A percentile compares a stretch with the other conserved stretches of the same genome.
Conservation (phyloP, 2,113 vertebrate species). For the Microcebus ravelobensis region DNA sequence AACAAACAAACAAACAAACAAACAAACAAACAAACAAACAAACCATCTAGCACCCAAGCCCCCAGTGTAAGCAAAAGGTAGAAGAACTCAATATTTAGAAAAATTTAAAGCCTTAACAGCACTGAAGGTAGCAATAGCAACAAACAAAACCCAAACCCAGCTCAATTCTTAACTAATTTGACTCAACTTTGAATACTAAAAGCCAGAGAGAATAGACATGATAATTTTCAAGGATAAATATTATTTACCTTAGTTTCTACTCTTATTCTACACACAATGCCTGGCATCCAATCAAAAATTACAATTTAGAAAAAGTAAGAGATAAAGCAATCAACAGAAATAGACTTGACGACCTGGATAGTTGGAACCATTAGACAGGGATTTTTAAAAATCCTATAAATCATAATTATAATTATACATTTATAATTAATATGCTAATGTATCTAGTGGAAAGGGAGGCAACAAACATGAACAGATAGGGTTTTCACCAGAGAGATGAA, state of each 20-base stretch:
- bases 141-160: neutral
- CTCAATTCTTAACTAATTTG: neutral
- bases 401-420: neutral
- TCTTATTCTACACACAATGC: neutral
- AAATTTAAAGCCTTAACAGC: neutral
- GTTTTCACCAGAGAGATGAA: neutral
- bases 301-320: neutral
- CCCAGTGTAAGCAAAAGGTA: neutral
- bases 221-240: neutral
- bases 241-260: neutral
- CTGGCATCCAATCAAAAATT: neutral
- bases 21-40: neutral
- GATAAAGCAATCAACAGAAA: neutral
- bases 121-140: neutral
- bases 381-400: neutral
- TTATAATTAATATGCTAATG: neutral
- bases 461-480: neutral
- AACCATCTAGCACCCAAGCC: neutral
- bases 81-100: neutral
- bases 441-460: neutral
- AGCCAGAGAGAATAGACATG: neutral
- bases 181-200: neutral
- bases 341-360: neutral
- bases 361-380: neutral
- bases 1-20: neutral